Evolutionary conservation across 92 coral and sea anemone species (phyloP), one percentile per base, ranked within the genome.

Genomic region (Meandrina meandrites): DNA sequence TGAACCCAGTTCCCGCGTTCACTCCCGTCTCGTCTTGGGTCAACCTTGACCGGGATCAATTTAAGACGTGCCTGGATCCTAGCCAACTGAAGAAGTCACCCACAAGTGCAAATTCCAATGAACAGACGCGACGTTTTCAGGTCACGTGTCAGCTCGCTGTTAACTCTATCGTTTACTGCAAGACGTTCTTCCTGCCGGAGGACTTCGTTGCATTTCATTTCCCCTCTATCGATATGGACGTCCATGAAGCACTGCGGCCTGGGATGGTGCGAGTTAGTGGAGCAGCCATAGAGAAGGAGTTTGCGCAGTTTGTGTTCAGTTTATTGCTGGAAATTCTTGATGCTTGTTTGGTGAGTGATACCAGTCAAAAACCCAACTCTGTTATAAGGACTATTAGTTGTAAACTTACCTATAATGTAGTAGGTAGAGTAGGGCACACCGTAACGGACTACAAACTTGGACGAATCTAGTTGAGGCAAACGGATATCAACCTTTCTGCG

Each of bases 301-400:
- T 97, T 87, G 92, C 97, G 15, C 98, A 97, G 92, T 97, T 94
- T 79, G 88, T 91, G 78, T 97, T 92, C 75, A 95, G 99, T 86
- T 81, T 97, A 85, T 57, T 97, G 89, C 81, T 95, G 89, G 98
- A 97, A 88, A 89, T 92, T 75, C 94, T 95, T 16, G 95, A 91
- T 64, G 83, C 91, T 10, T 89, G 94, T 36, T 87, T 96, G 89
- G 99, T 96, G 57, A 76, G 98, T 91, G 75, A 30, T 45, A 34
- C 9, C 1, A 24, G 31, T 21, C 24, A n/a, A 18, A 56, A 56
- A 48, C 4, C 53, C 53, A 48, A 48, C 53, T 48, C 53, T 8
- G 53, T 48, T 48, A 4, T 48, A 9, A 13, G 53, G 53, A 4
- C 53, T 4, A 7, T 4, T 3, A 66, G 71, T 66, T 66, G 27